phyloP scores from a whole-genome alignment of 2,888 invertebrate genomes.

The Cosmia pyralina region DNA sequence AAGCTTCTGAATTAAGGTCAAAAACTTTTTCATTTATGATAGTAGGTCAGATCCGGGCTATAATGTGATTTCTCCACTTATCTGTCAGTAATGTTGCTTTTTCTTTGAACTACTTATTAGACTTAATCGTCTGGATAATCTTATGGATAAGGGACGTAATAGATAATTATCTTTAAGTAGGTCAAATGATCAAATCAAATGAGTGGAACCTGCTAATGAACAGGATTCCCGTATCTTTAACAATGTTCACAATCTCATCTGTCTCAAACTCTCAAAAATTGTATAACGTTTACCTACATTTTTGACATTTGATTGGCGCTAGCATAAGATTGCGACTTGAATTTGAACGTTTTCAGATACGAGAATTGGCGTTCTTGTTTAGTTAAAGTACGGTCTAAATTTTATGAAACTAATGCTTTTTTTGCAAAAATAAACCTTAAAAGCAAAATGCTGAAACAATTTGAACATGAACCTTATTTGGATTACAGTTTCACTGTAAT shows the following conservation, averaged over 20 bases:
- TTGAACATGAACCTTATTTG: background rate
- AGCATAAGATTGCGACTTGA: too few species aligned
- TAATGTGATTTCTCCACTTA: conserved; percentile 46
- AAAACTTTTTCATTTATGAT: conserved; percentile 60
- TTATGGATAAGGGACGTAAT: conserved; percentile 2
- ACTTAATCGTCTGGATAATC: background rate
- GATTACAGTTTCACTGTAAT: background rate
- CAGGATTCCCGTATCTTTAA: too few species aligned
- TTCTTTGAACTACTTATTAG: conserved; percentile 35
- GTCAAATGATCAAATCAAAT: conserved; percentile 6
- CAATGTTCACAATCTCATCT: too few species aligned
- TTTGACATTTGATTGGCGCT: too few species aligned
- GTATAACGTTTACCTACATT: too few species aligned
- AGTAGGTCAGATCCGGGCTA: conserved; percentile 41
- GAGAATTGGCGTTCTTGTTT: too few species aligned
- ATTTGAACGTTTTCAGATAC: too few species aligned
- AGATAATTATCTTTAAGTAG: background rate
- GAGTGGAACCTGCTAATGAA: background rate
- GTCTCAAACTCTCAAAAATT: too few species aligned
- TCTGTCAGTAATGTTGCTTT: conserved; percentile 52
- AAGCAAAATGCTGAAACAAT: background rate
- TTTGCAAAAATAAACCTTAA: background rate
- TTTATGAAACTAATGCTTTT: background rate
- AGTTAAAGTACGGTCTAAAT: background rate
- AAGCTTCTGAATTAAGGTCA: conserved; percentile 51